Evolutionary conservation across 2,113 vertebrate genomes (phyloP).

Genomic region (Pollachius pollachius): DNA sequence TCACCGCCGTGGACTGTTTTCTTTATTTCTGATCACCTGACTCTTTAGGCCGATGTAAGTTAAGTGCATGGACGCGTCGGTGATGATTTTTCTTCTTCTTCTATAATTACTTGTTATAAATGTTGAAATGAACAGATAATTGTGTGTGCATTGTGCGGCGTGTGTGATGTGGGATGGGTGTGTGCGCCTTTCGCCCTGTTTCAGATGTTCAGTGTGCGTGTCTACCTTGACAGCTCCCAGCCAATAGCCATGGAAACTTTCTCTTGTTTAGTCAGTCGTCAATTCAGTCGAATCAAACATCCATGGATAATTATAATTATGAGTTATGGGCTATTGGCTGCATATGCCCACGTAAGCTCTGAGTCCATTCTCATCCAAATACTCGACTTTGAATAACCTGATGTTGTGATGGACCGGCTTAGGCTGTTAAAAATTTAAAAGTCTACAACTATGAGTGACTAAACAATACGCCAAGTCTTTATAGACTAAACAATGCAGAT

Average conservation of each 20-base stretch:
- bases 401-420: no score
- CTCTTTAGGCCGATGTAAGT: no score
- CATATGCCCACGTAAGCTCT: constrained; percentile 33
- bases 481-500: no score
- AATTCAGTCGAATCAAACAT: constrained; percentile 50
- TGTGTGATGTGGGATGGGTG: no score
- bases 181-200: not conserved
- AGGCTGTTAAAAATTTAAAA: no score
- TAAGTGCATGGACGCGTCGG: no score
- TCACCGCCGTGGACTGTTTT: constrained; percentile 36
- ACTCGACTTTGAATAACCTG: constrained; percentile 8
- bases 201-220: not conserved
- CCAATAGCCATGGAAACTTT: constrained; percentile 12
- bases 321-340: constrained; percentile 33
- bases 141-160: no score
- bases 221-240: not conserved
- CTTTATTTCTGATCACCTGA: constrained; percentile 39
- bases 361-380: constrained; percentile 41
- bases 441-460: no score
- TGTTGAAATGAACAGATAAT: no score
- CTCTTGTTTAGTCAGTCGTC: constrained; percentile 34
- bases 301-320: constrained; percentile 45
- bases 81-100: no score
- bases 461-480: no score
- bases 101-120: no score